phyloP scores from a whole-genome alignment of 2,113 vertebrate genomes.

The Tor tambroides region DNA sequence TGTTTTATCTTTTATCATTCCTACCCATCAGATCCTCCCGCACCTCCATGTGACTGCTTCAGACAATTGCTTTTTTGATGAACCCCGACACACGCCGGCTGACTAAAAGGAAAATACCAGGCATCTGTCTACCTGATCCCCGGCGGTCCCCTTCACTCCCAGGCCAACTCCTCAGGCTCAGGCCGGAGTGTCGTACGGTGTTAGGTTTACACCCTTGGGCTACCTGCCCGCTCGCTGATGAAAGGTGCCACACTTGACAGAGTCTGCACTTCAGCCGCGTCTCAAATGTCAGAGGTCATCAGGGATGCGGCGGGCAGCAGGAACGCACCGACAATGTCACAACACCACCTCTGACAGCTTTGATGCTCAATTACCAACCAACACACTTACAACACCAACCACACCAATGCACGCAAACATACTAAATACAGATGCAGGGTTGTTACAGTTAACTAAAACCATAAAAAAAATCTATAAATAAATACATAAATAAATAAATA shows the following conservation, averaged over 20 bases:
- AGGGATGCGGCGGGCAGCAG: conserved; percentile 57
- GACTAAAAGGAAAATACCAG: conserved; percentile 11
- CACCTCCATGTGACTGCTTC: not conserved
- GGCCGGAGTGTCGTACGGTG: conserved; percentile 7
- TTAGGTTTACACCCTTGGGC: conserved; percentile 6
- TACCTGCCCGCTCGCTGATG: conserved; percentile 37
- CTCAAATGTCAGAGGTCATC: conserved; percentile 64
- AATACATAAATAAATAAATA: no score
- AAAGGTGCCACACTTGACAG: conserved; percentile 55
- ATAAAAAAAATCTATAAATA: not conserved
- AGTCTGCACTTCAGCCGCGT: conserved; percentile 60
- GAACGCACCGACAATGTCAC: conserved; percentile 68
- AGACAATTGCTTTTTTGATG: not conserved
- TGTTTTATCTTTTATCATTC: conserved; percentile 17
- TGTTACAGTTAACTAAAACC: not conserved
- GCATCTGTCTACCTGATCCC: conserved; percentile 1
- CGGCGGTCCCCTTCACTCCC: conserved; percentile 11
- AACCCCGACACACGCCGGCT: not conserved
- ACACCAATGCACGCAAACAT: not conserved
- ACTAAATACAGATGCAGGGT: not conserved
- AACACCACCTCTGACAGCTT: conserved; percentile 66
- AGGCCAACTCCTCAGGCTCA: not conserved
- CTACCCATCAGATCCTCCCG: not conserved
- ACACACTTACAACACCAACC: conserved; percentile 61
- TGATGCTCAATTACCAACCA: conserved; percentile 63